Conservation (phyloP, 2,113 vertebrate genomes). For the Halichoeres trimaculatus region DNA sequence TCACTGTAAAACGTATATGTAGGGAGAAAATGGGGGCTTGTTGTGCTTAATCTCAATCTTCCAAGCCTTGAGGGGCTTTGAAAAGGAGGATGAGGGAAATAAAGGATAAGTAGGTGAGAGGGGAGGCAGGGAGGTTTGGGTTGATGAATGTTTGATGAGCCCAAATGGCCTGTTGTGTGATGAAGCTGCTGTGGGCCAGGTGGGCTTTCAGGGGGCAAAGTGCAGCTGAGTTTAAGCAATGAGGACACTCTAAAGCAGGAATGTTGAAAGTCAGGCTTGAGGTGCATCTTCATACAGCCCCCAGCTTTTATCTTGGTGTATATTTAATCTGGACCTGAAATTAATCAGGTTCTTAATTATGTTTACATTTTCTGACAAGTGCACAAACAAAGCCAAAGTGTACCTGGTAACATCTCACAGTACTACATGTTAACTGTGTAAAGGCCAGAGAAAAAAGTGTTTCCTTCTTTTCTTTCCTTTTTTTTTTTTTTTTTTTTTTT, state of each 20-base stretch:
- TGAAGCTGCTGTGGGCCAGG: constrained; percentile 63
- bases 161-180: constrained; percentile 72
- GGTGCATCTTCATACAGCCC: too few species aligned
- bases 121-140: constrained; percentile 57
- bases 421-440: too few species aligned
- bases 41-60: constrained; percentile 17
- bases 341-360: too few species aligned
- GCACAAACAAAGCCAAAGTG: too few species aligned
- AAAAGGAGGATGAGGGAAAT: constrained; percentile 21
- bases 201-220: constrained; percentile 61
- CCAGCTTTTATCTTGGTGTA: too few species aligned
- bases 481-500: too few species aligned
- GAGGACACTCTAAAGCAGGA: neutral
- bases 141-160: constrained; percentile 83
- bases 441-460: too few species aligned
- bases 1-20: neutral
- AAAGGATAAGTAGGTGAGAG: neutral
- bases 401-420: too few species aligned
- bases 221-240: constrained; percentile 24
- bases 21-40: constrained; percentile 4
- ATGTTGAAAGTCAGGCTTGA: too few species aligned
- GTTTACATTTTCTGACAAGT: too few species aligned
- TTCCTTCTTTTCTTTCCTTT: too few species aligned
- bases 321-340: too few species aligned
- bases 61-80: constrained; percentile 13